Conservation (phyloP, 2,888 invertebrate genomes). For the Drosophila demipolita region DNA sequence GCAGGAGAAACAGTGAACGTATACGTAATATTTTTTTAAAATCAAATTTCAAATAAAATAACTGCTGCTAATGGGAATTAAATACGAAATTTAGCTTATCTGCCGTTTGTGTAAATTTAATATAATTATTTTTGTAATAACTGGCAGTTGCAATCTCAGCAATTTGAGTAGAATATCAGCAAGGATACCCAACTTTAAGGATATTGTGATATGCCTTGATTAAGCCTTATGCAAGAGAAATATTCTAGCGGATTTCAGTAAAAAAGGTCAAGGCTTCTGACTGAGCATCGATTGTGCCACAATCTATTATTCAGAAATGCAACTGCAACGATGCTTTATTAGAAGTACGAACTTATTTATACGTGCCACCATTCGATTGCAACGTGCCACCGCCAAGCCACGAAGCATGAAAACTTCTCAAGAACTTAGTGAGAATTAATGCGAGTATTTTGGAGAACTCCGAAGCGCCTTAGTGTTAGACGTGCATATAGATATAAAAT, state of each 20-base stretch:
- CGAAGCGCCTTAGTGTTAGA: slow-evolving; percentile 1
- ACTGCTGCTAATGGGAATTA: slow-evolving; percentile 1
- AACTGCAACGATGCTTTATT: slow-evolving; percentile 27
- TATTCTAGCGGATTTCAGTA: neutral
- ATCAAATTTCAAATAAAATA: neutral
- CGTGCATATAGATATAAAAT: slow-evolving; percentile 23
- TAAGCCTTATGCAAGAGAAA: neutral
- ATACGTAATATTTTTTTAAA: slow-evolving; percentile 7
- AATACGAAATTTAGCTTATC: neutral
- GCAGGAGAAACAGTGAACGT: neutral
- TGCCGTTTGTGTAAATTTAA: neutral
- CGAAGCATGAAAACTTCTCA: slow-evolving; percentile 9
- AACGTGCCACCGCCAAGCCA: slow-evolving; percentile 16
- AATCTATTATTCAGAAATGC: slow-evolving; percentile 27
- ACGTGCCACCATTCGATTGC: slow-evolving; percentile 55
- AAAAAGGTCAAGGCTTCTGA: slow-evolving; percentile 41
- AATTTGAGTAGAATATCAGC: neutral
- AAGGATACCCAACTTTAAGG: neutral
- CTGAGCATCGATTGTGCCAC: slow-evolving; percentile 21
- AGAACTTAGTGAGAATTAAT: slow-evolving; percentile 24
- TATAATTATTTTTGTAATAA: neutral
- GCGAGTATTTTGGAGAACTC: slow-evolving; percentile 22
- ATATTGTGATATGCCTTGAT: neutral
- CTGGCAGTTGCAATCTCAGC: neutral
- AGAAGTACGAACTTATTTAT: slow-evolving; percentile 36